Percentiles rank a stretch among this genome's conserved stretches.
phyloP scores from a whole-genome alignment of 1,140 invertebrate genomes.

The Ostrea denselamellosa region DNA sequence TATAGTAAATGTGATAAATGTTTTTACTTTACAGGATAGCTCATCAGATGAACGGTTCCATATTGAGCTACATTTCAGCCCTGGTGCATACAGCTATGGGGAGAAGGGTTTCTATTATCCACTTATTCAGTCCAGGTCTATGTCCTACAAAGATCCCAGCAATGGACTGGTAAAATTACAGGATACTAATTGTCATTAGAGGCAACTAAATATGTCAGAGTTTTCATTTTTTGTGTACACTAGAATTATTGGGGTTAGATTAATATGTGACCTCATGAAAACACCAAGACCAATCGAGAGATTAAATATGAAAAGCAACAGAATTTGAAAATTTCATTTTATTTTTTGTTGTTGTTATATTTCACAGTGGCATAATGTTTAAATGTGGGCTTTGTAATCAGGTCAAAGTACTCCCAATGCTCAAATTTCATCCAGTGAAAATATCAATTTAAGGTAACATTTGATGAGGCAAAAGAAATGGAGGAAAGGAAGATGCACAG shows the following conservation, averaged over 20 bases:
- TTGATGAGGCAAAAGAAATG: background rate
- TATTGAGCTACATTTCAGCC: constrained; percentile 98
- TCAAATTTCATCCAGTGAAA: too few relatives aligned
- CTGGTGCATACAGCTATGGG: constrained; percentile 83
- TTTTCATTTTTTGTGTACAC: background rate
- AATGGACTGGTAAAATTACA: background rate
- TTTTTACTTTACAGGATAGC: constrained; percentile 68
- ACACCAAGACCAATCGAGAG: too few relatives aligned
- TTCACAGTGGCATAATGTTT: too few relatives aligned
- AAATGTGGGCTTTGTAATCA: too few relatives aligned
- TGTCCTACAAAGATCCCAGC: constrained; percentile 79
- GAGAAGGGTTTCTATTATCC: constrained; percentile 62
- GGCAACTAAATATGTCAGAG: background rate
- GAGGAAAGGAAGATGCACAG: constrained; percentile 15
- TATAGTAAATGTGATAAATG: too few relatives aligned
- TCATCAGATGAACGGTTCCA: constrained; percentile 87
- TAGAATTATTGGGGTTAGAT: background rate
- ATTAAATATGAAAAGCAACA: too few relatives aligned
- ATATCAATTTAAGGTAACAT: background rate
- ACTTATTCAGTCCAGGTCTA: constrained; percentile 92
- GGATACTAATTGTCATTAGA: background rate
- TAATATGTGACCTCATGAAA: background rate
- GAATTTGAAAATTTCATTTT: too few relatives aligned
- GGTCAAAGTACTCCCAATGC: too few relatives aligned
- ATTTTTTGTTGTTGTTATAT: too few relatives aligned